Evolutionary conservation across 1,140 invertebrate genomes (phyloP).

Genomic region (Neuroterus valhalla): DNA sequence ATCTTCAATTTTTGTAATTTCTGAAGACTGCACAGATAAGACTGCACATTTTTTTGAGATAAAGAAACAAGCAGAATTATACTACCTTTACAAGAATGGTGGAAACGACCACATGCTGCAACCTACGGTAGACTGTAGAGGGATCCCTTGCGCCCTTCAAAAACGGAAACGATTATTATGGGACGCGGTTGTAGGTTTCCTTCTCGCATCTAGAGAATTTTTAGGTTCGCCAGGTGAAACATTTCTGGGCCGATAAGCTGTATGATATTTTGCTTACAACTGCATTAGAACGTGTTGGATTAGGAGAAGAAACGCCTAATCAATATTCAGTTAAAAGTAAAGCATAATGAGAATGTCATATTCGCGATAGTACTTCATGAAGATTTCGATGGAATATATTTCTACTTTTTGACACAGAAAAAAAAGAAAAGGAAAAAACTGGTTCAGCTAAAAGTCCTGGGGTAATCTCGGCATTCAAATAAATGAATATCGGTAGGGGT

Average conservation of each 20-base stretch:
- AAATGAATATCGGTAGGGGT: too few relatives aligned
- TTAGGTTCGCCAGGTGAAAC: not conserved
- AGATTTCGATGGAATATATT: too few relatives aligned
- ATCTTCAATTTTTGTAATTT: not conserved
- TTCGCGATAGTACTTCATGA: too few relatives aligned
- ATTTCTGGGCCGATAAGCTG: not conserved
- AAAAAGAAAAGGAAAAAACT: too few relatives aligned
- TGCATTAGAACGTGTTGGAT: not conserved
- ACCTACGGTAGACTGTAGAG: constrained; percentile 4
- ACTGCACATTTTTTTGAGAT: not conserved
- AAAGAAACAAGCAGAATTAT: constrained; percentile 6
- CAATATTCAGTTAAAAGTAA: too few relatives aligned
- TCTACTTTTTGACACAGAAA: too few relatives aligned
- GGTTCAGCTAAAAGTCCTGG: too few relatives aligned
- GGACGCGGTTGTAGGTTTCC: constrained; percentile 15
- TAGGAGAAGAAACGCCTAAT: too few relatives aligned
- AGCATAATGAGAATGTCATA: too few relatives aligned
- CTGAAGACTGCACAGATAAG: not conserved
- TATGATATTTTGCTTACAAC: not conserved
- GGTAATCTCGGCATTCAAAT: too few relatives aligned
- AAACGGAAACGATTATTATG: constrained; percentile 29
- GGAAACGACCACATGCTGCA: constrained; percentile 23
- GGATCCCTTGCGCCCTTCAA: constrained; percentile 24
- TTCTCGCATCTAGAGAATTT: not conserved
- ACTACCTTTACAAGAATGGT: constrained; percentile 9